Base-by-base conservation (phyloP, 2,797 vertebrate species). In the Gymnothorax reevesii region DNA sequence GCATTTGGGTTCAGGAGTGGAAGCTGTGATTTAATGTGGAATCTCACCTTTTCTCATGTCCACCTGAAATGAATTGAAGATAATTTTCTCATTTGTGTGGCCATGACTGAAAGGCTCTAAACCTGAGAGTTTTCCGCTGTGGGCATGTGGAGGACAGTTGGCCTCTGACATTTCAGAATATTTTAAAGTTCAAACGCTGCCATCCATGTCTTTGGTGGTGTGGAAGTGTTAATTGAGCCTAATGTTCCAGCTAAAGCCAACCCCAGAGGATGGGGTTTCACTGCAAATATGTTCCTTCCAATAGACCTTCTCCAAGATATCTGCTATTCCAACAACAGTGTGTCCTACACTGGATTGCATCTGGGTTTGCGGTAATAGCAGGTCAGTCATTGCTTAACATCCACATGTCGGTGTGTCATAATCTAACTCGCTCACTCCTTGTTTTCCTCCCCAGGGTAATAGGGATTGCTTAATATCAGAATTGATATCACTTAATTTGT, bases 291-390 rank as follows among this genome's bases (percentile, higher is more conserved):
- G 92, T 92, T 89, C 91, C 88, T 87, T 27, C 91, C 90, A 94
- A 91, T 89, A 85, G 87, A 91, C 83, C 90, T 83, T 88, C 87
- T 82, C 57, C 66, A 82, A 86, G 89, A 90, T 88, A 84, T 87
- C 93, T 93, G 92, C 92, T 87, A 94, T 94, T 93, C 92, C 93
- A 94, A 95, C 92, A 86, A 75, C 90, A 89, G 90, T 88, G 90
- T 90, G 90, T 88, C 90, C 83, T 91, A 88, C 85, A 57, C 86
- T 88, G 86, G 85, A 55, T 80, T 80, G 55, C 77, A 80, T 52
- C 77, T 80, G 22, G n/a, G 52, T 22, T 10, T 52, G 49, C n/a
- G n/a, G 77, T 80, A 55, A 22, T n/a, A 80, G 77, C 77, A 8
- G 75, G 75, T 79, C 75, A 54, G 77, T 54, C 52, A 55, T 80